These are phyloP conservation scores for Ormia ochracea DNA, from an alignment of 2,888 invertebrate species.

Conservation along the genomic window DNA sequence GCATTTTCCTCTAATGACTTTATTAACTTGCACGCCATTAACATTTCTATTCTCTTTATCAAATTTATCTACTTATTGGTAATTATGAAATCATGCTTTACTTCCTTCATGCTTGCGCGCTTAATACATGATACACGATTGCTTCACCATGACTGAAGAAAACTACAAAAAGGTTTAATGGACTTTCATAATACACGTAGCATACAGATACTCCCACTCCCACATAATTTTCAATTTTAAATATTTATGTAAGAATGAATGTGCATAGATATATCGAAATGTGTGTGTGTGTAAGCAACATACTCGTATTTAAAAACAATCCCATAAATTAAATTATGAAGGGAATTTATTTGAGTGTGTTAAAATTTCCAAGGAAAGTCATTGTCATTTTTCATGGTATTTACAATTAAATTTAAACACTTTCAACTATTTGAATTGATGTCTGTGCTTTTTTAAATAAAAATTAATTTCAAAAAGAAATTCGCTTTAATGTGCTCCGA, in stretches of 20 bases:
- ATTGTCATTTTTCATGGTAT: not conserved
- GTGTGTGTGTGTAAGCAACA: too few relatives aligned
- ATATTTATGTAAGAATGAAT: conserved; percentile 9
- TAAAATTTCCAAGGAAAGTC: conserved; percentile 4
- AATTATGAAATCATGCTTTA: conserved; percentile 24
- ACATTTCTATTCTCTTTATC: conserved; percentile 4
- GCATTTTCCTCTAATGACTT: conserved; percentile 43
- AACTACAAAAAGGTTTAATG: conserved; percentile 41
- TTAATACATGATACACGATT: conserved; percentile 2
- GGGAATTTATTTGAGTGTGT: not conserved
- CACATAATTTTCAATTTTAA: conserved; percentile 40
- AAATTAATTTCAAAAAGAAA: too few relatives aligned
- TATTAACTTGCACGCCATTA: not conserved
- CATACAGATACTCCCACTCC: conserved; percentile 21
- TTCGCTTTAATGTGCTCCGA: too few relatives aligned
- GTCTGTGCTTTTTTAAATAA: too few relatives aligned
- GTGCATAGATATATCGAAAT: not conserved
- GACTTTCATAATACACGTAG: not conserved
- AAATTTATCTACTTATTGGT: conserved; percentile 19
- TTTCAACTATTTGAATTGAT: too few relatives aligned
- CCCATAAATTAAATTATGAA: conserved; percentile 35
- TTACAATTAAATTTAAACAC: conserved; percentile 4
- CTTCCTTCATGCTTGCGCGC: conserved; percentile 26
- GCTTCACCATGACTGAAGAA: conserved; percentile 27
- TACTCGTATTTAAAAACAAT: too few relatives aligned